phyloP scores from a whole-genome alignment of 2,113 vertebrate species.

The Protobothrops flavoviridis region DNA sequence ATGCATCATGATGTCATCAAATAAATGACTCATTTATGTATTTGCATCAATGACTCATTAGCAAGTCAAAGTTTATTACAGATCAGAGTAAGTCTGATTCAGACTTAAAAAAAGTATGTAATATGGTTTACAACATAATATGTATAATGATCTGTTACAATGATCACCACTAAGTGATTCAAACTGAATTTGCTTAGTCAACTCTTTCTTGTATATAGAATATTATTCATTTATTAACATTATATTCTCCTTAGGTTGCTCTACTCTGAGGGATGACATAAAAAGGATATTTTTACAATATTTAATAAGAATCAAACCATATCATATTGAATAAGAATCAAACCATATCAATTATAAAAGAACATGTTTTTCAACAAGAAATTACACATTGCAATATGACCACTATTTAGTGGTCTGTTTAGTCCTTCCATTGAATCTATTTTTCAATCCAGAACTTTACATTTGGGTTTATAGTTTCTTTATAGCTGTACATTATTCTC shows the following conservation, averaged over 20 bases:
- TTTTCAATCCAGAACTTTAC: background rate
- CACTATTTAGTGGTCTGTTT: background rate
- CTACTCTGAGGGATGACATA: background rate
- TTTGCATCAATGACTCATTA: background rate
- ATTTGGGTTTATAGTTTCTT: background rate
- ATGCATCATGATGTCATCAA: background rate
- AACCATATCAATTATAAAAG: background rate
- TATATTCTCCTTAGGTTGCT: background rate
- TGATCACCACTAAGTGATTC: background rate
- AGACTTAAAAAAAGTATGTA: background rate
- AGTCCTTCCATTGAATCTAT: background rate
- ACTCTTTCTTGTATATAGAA: background rate
- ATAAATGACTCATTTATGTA: background rate
- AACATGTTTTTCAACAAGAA: background rate
- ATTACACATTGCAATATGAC: background rate
- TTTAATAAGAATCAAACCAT: background rate
- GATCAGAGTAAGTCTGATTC: background rate
- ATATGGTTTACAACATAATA: background rate
- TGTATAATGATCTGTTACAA: background rate
- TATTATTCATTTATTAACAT: background rate
- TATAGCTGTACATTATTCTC: background rate
- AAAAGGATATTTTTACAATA: background rate
- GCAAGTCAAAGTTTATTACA: background rate
- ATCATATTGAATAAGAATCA: background rate
- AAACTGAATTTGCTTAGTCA: background rate